Conservation (phyloP, 64 coral and sea anemone species). For the Astreopora myriophthalma region DNA sequence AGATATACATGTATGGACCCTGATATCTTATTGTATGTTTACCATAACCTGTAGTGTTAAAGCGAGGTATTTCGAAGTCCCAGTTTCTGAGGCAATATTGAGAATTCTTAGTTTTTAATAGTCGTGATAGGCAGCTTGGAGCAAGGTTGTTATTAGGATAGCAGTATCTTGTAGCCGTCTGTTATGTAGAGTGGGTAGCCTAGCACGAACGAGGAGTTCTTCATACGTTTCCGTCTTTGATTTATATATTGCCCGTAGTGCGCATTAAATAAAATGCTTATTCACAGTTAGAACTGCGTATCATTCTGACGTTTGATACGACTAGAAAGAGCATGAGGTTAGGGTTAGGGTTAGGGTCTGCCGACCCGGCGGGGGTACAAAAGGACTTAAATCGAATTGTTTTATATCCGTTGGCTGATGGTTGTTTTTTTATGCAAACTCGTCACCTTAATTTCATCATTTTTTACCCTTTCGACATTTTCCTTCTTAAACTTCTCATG, state of each 20-base stretch:
- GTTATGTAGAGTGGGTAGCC: slow-evolving; percentile 1
- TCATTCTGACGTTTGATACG: no score
- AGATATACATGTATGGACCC: slow-evolving; percentile 12
- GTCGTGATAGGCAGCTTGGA: background rate
- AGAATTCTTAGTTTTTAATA: background rate
- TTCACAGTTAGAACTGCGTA: no score
- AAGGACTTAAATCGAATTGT: no score
- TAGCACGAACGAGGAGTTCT: background rate
- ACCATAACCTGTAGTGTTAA: background rate
- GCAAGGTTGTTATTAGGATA: slow-evolving; percentile 4
- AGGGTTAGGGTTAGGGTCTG: no score
- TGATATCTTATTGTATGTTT: slow-evolving; percentile 10
- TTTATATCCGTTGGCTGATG: no score
- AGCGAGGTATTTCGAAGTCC: slow-evolving; percentile 24
- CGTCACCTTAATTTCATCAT: no score
- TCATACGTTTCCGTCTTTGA: slow-evolving; percentile 32
- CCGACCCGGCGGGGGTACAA: no score
- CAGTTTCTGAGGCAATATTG: slow-evolving; percentile 3
- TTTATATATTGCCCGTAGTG: slow-evolving; percentile 37
- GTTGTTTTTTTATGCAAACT: no score
- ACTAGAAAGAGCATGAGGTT: no score
- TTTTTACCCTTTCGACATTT: no score
- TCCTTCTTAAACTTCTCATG: no score
- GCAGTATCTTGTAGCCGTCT: slow-evolving; percentile 28
- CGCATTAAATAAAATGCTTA: no score